Evolutionary conservation across 2,888 invertebrate genomes (phyloP).

Genomic region (Drosophila mettleri): DNA sequence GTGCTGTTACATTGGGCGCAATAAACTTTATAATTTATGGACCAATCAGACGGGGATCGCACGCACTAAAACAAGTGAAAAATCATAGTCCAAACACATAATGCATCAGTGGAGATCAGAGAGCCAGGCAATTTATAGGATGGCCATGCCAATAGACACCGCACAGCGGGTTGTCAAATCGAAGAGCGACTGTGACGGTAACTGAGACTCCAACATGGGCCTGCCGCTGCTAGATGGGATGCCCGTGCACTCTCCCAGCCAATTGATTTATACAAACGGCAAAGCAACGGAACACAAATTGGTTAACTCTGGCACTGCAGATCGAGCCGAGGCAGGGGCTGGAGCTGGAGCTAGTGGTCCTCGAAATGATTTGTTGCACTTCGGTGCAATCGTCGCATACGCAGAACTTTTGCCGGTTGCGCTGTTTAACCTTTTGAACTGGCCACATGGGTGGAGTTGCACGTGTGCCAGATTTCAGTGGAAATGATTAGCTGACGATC

Average conservation of each 20-base stretch:
- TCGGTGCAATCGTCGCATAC: conserved; percentile 73
- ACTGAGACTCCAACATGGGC: conserved; percentile 28
- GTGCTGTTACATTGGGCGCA: conserved; percentile 47
- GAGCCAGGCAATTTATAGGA: conserved; percentile 74
- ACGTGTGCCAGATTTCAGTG: conserved; percentile 54
- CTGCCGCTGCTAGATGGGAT: conserved; percentile 14
- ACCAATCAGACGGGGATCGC: conserved; percentile 71
- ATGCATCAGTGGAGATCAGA: conserved; percentile 70
- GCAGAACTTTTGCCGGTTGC: conserved; percentile 63
- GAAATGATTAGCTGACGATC: conserved; percentile 68
- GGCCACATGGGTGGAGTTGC: conserved; percentile 54
- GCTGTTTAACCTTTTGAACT: conserved; percentile 82
- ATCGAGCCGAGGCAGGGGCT: conserved; percentile 13
- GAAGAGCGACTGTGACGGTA: conserved; percentile 45
- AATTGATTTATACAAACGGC: conserved; percentile 81
- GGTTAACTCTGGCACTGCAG: conserved; percentile 57
- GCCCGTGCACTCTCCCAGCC: conserved; percentile 44
- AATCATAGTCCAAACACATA: conserved; percentile 80
- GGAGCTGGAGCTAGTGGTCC: conserved; percentile 15
- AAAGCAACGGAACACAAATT: conserved; percentile 81
- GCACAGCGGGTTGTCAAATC: conserved; percentile 82
- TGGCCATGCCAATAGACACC: conserved; percentile 74
- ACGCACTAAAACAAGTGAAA: conserved; percentile 78
- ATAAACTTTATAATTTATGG: conserved; percentile 77
- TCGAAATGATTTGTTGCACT: conserved; percentile 74